Evolutionary conservation across 2,113 vertebrate genomes (phyloP), one percentile per base, ranked within the genome.

Genomic region (Spheniscus mendiculus): DNA sequence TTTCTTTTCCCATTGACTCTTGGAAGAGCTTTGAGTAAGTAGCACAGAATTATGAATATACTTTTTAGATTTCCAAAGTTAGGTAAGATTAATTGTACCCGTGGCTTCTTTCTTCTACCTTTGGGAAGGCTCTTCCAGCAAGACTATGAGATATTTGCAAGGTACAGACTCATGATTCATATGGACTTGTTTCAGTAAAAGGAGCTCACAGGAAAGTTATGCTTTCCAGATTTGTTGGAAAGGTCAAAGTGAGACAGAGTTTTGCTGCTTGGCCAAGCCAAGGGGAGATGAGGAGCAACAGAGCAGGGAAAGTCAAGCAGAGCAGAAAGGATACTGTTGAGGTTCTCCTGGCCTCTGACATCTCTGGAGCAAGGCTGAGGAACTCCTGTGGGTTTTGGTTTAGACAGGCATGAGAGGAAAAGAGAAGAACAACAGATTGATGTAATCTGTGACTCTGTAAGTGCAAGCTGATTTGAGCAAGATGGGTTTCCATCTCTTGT

Each of bases 371-470:
- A 29, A n/a, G 7, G 5, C 25, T 52, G 49, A 52, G 10, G 42
- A 72, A 56, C 12, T 8, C 3, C 18, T 29, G 4, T 40, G 44
- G 12, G 17, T 26, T 53, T 79, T 55, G 44, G 25, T 34, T 86
- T 44, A 69, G 32, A 47, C 15, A 74, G 9, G 15, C 3, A 5
- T 53, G 26, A 63, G 10, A 61, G 6, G 4, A 78, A 73, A 63
- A 86, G 7, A 72, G 27, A 53, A 69, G 15, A 82, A n/a, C 10
- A 76, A 11, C 4, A 87, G 20, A 32, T 3, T 26, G 15, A 47
- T 44, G 6, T 53, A 4, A 29, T 10, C 23, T 55, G 7, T 20
- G 17, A 32, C 36, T 32, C 36, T 32, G 0, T 2, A 47, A 14
- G 7, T 40, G 4, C 14, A 55, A 87, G 16, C 2, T 67, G 17